These are phyloP conservation scores for Trichonephila inaurata DNA, from an alignment of 1,140 invertebrate species.

Conservation along the genomic window DNA sequence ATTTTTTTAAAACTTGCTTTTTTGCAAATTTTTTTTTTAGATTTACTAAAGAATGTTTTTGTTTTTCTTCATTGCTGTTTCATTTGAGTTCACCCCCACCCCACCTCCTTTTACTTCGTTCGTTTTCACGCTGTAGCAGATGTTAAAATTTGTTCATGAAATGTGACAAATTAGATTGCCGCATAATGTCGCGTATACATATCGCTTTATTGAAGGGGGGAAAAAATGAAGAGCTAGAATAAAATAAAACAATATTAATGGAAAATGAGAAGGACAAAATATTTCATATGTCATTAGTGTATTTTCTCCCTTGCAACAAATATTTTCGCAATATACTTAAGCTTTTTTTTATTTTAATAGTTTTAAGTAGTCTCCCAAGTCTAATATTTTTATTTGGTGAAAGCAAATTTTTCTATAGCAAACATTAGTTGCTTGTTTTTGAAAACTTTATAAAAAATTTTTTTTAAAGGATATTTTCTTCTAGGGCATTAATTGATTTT, in stretches of 20 bases:
- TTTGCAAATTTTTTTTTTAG: neutral
- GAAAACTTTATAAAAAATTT: no score
- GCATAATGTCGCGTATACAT: neutral
- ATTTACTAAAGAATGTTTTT: neutral
- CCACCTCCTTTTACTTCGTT: neutral
- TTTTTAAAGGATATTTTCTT: no score
- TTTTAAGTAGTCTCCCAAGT: no score
- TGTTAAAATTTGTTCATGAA: neutral
- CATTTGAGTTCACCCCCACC: no score
- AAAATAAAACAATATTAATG: neutral
- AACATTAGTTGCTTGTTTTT: no score
- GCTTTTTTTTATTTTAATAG: no score
- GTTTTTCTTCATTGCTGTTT: no score
- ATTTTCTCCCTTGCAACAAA: neutral
- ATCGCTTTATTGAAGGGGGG: neutral
- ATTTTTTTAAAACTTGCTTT: neutral
- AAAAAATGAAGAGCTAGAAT: neutral
- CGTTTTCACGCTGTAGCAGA: neutral
- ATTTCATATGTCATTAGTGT: neutral
- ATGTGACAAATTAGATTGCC: constrained; percentile 1
- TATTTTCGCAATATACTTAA: neutral
- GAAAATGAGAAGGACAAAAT: neutral
- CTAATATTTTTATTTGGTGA: no score
- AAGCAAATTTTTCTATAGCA: no score
- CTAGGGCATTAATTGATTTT: no score